Conservation (phyloP, 2,113 vertebrate genomes). For the Mastomys natalensis region DNA sequence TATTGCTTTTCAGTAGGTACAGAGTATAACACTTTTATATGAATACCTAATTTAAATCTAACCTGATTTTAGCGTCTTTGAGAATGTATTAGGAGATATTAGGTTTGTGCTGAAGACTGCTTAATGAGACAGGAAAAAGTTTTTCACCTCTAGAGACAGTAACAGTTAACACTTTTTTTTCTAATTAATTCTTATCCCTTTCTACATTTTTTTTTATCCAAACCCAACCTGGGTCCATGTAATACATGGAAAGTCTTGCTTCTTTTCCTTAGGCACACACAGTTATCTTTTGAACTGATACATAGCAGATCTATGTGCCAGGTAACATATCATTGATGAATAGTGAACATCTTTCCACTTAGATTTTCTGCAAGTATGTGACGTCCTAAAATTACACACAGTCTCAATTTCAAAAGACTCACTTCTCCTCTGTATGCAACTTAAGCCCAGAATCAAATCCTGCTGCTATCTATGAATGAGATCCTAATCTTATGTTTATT, state of each 20-base stretch:
- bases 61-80: background rate
- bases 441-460: conserved; percentile 29
- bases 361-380: background rate
- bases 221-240: background rate
- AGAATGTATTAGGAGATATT: background rate
- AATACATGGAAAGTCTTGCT: conserved; percentile 19
- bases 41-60: background rate
- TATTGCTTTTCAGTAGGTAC: background rate
- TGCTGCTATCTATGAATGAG: conserved; percentile 21
- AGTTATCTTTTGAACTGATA: background rate
- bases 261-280: background rate
- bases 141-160: background rate
- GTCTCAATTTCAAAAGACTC: conserved; percentile 43
- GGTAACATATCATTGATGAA: background rate
- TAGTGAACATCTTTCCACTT: conserved; percentile 12
- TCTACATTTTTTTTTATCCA: background rate
- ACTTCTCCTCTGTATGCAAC: background rate
- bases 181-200: conserved; percentile 10
- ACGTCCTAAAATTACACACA: conserved; percentile 2
- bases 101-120: background rate
- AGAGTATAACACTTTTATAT: background rate
- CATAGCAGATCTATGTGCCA: background rate
- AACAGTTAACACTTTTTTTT: background rate
- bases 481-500: background rate
- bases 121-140: background rate